These are phyloP conservation scores for Phylloscopus collybita DNA, from an alignment of 2,797 vertebrate genomes.

Conservation along the genomic window DNA sequence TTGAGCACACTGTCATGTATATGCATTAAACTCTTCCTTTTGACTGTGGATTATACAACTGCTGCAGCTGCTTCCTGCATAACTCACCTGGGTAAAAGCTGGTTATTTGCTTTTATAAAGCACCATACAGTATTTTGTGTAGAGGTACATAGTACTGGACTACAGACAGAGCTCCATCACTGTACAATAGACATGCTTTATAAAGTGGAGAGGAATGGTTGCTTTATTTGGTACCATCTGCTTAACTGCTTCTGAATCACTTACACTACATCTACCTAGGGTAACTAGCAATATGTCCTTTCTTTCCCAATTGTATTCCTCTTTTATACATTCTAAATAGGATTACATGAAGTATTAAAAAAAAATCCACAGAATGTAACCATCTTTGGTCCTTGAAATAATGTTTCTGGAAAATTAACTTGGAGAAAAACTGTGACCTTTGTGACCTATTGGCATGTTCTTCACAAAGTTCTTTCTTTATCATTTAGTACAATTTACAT, in stretches of 20 bases:
- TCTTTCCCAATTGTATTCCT: not conserved
- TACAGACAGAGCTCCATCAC: not conserved
- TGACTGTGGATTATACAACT: not conserved
- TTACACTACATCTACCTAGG: not conserved
- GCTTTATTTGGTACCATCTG: not conserved
- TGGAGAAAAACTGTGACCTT: not conserved
- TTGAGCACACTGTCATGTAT: not conserved
- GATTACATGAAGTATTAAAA: not conserved
- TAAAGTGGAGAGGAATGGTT: not conserved
- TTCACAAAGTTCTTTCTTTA: not conserved
- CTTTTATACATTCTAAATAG: not conserved
- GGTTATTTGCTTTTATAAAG: constrained; percentile 6
- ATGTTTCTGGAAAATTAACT: not conserved
- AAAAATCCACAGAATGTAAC: not conserved
- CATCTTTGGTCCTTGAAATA: not conserved
- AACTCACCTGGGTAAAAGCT: not conserved
- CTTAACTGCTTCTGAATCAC: constrained; percentile 1
- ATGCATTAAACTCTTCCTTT: constrained; percentile 5
- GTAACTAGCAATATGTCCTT: not conserved
- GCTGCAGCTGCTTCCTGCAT: not conserved
- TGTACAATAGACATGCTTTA: not conserved
- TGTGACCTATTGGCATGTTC: not conserved
- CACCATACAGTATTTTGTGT: not conserved
- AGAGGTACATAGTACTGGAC: not conserved
- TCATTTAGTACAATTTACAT: not conserved